A percentile compares a stretch with the other conserved stretches of the same genome.
Conservation (phyloP, 2,888 invertebrate species). For the Platycheirus albimanus region DNA sequence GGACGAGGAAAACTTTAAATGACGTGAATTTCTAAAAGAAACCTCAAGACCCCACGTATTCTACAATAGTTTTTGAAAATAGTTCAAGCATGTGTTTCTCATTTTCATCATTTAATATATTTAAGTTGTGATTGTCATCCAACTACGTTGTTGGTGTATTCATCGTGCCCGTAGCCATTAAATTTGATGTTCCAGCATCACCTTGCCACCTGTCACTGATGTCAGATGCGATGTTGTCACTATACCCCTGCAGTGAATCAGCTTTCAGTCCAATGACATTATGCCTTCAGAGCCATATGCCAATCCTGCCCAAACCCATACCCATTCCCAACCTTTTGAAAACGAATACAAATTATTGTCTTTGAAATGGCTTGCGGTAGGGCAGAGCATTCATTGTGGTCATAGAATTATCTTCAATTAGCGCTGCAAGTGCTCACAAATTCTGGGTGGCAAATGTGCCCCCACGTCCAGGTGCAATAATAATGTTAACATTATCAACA, state of each 20-base stretch:
- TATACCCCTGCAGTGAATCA: constrained; percentile 8
- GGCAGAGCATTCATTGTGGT: constrained; percentile 15
- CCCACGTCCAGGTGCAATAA: constrained; percentile 54
- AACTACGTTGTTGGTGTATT: not conserved
- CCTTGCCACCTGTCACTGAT: constrained; percentile 25
- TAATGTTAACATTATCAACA: constrained; percentile 60
- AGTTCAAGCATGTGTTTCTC: constrained; percentile 6
- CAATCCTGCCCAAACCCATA: too few relatives aligned
- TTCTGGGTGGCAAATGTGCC: constrained; percentile 31
- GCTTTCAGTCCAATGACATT: not conserved
- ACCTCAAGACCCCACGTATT: constrained; percentile 2
- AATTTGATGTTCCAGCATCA: constrained; percentile 10
- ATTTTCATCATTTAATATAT: constrained; percentile 8
- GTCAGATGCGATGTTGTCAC: constrained; percentile 6
- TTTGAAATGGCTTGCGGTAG: not conserved
- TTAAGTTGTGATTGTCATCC: not conserved
- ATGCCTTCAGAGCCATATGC: not conserved
- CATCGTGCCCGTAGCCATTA: not conserved
- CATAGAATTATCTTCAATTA: constrained; percentile 56
- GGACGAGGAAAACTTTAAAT: constrained; percentile 11
- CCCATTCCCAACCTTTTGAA: not conserved
- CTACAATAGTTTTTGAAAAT: constrained; percentile 21
- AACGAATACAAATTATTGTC: constrained; percentile 35
- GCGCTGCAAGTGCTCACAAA: constrained; percentile 34
- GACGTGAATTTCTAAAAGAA: constrained; percentile 13